Percentiles rank a stretch among this genome's conserved stretches.
phyloP scores from a whole-genome alignment of 2,797 vertebrate species.

The Coilia nasus region DNA sequence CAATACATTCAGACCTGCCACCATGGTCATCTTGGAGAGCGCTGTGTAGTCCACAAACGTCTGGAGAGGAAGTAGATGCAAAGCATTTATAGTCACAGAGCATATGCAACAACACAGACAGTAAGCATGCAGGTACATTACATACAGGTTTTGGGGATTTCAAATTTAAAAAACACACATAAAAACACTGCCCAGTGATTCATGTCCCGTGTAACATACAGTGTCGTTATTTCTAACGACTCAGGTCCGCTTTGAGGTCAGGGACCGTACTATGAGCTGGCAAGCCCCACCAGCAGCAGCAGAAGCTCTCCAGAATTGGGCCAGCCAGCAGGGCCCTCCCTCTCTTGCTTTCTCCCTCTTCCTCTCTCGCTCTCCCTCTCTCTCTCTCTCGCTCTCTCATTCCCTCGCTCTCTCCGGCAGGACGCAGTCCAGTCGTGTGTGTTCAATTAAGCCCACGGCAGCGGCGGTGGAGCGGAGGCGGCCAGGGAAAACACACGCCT shows the following conservation, averaged over 20 bases:
- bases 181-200: background rate
- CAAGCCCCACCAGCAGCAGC: background rate
- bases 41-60: too few species aligned
- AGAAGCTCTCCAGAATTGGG: background rate
- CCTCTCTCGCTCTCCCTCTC: background rate
- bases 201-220: background rate
- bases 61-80: too few species aligned
- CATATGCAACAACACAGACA: too few species aligned
- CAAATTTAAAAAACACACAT: background rate
- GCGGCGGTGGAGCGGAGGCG: background rate
- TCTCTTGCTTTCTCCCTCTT: too few species aligned
- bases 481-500: background rate
- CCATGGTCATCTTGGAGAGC: background rate
- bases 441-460: conserved; percentile 22
- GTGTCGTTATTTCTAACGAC: conserved; percentile 10
- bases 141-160: background rate
- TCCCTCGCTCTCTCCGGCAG: conserved; percentile 1
- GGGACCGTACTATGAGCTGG: background rate
- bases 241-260: background rate
- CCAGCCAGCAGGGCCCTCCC: background rate
- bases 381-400: background rate
- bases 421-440: background rate
- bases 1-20: background rate
- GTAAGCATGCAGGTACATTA: background rate
- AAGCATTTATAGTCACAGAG: too few species aligned